A percentile compares a stretch with the other conserved stretches of the same genome.
phyloP scores from a whole-genome alignment of 2,888 invertebrate genomes.

The Hypomecis punctinalis region DNA sequence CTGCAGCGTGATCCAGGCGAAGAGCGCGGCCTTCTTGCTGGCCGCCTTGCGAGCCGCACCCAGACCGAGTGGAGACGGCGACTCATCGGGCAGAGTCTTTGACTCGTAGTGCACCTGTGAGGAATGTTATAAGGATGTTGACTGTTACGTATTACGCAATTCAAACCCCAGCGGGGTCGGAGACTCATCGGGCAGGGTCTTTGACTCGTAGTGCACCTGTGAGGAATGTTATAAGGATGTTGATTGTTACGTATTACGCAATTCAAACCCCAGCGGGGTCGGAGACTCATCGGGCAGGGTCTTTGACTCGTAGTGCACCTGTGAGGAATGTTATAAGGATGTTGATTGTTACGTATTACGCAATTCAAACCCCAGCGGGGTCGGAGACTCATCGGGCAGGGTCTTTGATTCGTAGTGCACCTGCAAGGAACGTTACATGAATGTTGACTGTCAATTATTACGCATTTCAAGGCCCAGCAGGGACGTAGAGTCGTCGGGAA shows the following conservation, averaged over 20 bases:
- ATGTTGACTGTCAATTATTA: not conserved
- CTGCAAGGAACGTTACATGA: conserved; percentile 57
- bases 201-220: conserved; percentile 92
- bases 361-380: conserved; percentile 70
- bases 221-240: not conserved
- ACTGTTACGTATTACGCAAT: not conserved
- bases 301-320: conserved; percentile 93
- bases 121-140: not conserved
- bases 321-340: conserved; percentile 1
- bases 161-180: conserved; percentile 71
- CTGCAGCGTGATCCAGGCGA: conserved; percentile 98
- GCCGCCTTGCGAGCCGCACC: conserved; percentile 81
- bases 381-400: conserved; percentile 85
- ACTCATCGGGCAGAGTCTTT: conserved; percentile 88
- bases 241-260: not conserved
- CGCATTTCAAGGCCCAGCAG: no score
- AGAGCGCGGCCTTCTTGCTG: conserved; percentile 94
- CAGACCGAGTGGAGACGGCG: conserved; percentile 67
- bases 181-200: conserved; percentile 87
- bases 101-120: conserved; percentile 91
- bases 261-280: conserved; percentile 70
- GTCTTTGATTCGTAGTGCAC: conserved; percentile 93
- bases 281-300: conserved; percentile 87
- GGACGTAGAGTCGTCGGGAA: no score
- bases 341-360: not conserved